Conservation (phyloP, 2,113 vertebrate species). For the Eclectus roratus region DNA sequence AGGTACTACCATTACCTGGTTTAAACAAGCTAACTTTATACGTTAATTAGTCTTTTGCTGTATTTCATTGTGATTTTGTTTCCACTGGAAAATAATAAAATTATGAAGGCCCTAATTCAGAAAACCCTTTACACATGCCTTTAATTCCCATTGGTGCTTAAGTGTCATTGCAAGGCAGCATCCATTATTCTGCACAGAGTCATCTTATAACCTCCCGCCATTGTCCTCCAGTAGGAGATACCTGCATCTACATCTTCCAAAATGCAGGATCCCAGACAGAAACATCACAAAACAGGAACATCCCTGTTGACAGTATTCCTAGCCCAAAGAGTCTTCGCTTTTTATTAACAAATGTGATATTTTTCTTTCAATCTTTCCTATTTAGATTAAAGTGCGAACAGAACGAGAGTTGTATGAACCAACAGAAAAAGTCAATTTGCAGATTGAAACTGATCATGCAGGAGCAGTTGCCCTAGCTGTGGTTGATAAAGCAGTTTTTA, state of each 20-base stretch:
- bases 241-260: neutral
- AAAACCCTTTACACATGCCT: neutral
- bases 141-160: neutral
- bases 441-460: constrained; percentile 12
- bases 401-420: neutral
- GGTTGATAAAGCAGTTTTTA: constrained; percentile 82
- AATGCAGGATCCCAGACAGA: accelerated
- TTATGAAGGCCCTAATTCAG: neutral
- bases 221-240: neutral
- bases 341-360: neutral
- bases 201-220: accelerated
- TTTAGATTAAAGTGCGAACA: constrained; percentile 58
- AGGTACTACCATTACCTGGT: neutral
- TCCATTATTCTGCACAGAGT: neutral
- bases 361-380: neutral
- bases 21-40: neutral
- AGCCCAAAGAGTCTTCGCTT: neutral
- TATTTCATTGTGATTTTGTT: neutral
- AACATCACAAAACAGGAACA: neutral
- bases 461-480: constrained; percentile 76
- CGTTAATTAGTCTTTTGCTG: neutral
- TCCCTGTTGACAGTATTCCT: neutral
- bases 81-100: neutral
- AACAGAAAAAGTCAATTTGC: neutral
- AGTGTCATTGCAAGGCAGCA: neutral